phyloP scores from a whole-genome alignment of 2,113 vertebrate species.

The Setophaga coronata region DNA sequence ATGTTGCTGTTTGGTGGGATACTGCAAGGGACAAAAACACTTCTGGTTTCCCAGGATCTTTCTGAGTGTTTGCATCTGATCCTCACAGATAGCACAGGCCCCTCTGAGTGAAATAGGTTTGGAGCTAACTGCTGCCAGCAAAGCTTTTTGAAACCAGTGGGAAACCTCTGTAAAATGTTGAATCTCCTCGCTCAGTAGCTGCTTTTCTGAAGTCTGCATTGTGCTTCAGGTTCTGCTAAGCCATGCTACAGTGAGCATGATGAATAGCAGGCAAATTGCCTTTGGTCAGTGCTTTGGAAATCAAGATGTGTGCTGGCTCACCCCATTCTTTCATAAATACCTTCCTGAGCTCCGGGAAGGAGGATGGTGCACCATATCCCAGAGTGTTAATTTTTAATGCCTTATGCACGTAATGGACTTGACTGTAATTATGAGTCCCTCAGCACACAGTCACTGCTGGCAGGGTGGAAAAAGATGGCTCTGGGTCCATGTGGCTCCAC shows the following conservation, averaged over 20 bases:
- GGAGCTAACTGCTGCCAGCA: neutral
- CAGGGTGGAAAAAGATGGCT: neutral
- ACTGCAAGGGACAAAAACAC: neutral
- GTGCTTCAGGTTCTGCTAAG: conserved; percentile 7
- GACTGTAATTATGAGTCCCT: neutral
- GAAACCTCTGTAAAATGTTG: neutral
- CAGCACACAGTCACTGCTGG: neutral
- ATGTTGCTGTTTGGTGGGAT: neutral
- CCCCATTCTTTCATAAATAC: neutral
- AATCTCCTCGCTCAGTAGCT: neutral
- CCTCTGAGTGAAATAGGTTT: neutral
- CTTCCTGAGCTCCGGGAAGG: neutral
- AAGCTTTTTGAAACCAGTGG: neutral
- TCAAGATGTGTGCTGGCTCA: conserved; percentile 8
- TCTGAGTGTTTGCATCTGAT: neutral
- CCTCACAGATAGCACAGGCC: neutral
- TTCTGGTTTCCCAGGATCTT: neutral
- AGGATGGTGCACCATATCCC: neutral
- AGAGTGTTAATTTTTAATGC: conserved; percentile 50
- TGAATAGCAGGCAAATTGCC: conserved; percentile 7
- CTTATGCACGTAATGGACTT: conserved; percentile 1
- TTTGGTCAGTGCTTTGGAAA: neutral
- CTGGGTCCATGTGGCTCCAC: neutral
- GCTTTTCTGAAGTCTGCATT: neutral
- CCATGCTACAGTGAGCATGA: neutral